Percentiles rank a stretch among this genome's conserved stretches.
phyloP scores from a whole-genome alignment of 2,113 vertebrate genomes.

The Gambusia holbrooki region DNA sequence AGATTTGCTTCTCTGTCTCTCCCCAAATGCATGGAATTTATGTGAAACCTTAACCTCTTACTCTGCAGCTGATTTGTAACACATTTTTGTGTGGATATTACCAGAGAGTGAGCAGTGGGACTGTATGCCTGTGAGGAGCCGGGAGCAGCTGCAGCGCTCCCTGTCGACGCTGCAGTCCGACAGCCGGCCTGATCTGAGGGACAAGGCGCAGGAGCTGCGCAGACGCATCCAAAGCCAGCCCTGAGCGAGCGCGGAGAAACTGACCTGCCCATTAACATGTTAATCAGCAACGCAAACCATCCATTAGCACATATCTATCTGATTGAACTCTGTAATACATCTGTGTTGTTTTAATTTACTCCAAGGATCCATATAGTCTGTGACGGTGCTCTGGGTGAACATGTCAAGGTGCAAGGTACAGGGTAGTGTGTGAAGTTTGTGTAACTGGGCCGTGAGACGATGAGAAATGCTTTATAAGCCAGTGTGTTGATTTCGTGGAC shows the following conservation, averaged over 20 bases:
- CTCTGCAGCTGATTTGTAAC: background rate
- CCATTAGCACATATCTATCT: background rate
- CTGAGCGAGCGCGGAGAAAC: slow-evolving; percentile 47
- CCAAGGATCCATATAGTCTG: slow-evolving; percentile 22
- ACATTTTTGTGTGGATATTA: background rate
- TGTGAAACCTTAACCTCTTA: no score
- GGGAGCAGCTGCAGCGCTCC: slow-evolving; percentile 86
- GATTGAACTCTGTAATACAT: background rate
- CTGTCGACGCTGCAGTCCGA: slow-evolving; percentile 91
- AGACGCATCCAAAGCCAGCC: slow-evolving; percentile 86
- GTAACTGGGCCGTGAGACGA: slow-evolving; percentile 40
- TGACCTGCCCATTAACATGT: background rate
- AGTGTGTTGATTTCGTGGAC: slow-evolving; percentile 64
- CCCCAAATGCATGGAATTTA: no score
- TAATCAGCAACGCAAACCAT: slow-evolving; percentile 8
- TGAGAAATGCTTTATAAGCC: slow-evolving; percentile 54
- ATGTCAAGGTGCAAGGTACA: slow-evolving; percentile 2
- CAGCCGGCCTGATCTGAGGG: slow-evolving; percentile 89
- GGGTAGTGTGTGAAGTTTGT: slow-evolving; percentile 35
- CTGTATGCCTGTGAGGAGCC: slow-evolving; percentile 87
- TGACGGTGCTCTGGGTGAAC: slow-evolving; percentile 4
- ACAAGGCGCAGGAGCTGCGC: slow-evolving; percentile 90
- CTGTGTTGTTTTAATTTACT: background rate
- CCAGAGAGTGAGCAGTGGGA: slow-evolving; percentile 91
- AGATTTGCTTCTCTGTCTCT: no score